Percentiles rank a stretch among this genome's conserved stretches.
phyloP scores from a whole-genome alignment of 2,113 vertebrate genomes.

The Phalacrocorax brasilianus region DNA sequence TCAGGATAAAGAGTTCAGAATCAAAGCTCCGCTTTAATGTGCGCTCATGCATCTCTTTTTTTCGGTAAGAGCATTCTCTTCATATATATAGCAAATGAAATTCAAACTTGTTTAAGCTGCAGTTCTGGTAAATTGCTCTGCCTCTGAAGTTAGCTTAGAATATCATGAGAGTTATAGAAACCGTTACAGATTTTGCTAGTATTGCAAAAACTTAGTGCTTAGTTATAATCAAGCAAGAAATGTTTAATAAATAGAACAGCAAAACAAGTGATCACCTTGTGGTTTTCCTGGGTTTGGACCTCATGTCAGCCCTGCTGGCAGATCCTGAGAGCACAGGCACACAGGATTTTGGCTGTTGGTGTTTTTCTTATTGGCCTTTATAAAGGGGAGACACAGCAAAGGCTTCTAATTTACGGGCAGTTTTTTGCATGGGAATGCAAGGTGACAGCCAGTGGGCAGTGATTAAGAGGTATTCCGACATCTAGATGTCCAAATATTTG shows the following conservation, averaged over 20 bases:
- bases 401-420: not conserved
- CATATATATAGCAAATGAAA: constrained; percentile 70
- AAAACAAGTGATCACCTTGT: constrained; percentile 32
- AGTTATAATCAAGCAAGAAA: constrained; percentile 62
- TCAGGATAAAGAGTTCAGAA: constrained; percentile 75
- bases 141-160: constrained; percentile 68
- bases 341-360: not conserved
- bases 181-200: constrained; percentile 61
- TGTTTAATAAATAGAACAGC: constrained; percentile 59
- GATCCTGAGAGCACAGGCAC: not conserved
- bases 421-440: not conserved
- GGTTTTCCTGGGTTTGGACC: constrained; percentile 35
- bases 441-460: not conserved
- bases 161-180: constrained; percentile 62
- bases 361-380: not conserved
- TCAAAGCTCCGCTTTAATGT: constrained; percentile 74
- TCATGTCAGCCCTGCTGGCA: not conserved
- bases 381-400: not conserved
- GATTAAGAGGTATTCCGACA: not conserved
- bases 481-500: not conserved
- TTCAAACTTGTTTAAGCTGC: constrained; percentile 73
- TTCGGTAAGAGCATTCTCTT: constrained; percentile 69
- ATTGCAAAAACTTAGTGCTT: constrained; percentile 65
- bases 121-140: constrained; percentile 68
- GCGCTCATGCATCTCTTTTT: constrained; percentile 69